phyloP scores from a whole-genome alignment of 2,797 vertebrate genomes.

The Stomatorhinus walkeri region DNA sequence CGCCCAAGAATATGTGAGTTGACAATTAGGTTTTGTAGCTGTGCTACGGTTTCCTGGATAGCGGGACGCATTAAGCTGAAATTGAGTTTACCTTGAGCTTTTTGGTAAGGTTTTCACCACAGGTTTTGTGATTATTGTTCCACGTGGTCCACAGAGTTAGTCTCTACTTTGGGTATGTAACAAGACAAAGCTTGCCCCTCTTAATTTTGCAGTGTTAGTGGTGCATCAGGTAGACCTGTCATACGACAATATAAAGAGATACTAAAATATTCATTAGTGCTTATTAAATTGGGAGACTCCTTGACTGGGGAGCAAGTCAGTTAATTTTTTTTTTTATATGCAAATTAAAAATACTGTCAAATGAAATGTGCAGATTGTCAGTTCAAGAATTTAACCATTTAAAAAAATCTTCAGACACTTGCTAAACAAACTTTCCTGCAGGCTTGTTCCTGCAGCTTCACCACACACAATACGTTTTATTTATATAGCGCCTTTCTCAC shows the following conservation, averaged over 20 bases:
- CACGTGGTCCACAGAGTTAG: background rate
- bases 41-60: background rate
- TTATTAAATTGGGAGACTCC: background rate
- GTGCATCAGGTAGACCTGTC: background rate
- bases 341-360: background rate
- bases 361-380: background rate
- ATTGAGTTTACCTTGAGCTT: background rate
- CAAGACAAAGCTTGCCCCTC: background rate
- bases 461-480: background rate
- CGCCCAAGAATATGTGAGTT: conserved; percentile 89
- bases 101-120: background rate
- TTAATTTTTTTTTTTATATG: background rate
- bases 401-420: background rate
- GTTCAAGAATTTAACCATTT: background rate
- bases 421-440: background rate
- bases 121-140: background rate
- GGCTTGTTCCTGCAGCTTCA: background rate
- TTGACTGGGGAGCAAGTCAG: background rate
- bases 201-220: background rate
- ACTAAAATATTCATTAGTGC: background rate
- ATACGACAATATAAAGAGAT: background rate
- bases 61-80: background rate
- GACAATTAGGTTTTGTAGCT: background rate
- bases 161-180: background rate
- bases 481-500: background rate